phyloP scores from a whole-genome alignment of 2,113 vertebrate species.

The Colinus virginianus region DNA sequence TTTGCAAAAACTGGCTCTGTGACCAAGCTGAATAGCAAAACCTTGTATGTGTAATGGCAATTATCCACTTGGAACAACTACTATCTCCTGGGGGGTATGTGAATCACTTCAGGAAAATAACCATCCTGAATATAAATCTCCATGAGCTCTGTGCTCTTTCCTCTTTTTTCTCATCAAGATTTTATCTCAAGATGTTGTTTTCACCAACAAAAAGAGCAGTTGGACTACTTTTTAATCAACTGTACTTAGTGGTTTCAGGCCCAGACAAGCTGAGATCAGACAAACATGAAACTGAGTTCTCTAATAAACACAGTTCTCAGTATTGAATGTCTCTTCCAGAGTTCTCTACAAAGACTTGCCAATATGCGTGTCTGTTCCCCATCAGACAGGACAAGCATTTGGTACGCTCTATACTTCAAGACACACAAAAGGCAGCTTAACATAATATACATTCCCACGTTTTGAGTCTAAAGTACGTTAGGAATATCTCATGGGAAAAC shows the following conservation, averaged over 20 bases:
- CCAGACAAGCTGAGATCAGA: not conserved
- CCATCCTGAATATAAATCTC: not conserved
- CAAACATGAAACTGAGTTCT: not conserved
- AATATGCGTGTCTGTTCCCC: not conserved
- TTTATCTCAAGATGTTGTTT: not conserved
- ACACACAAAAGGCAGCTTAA: not conserved
- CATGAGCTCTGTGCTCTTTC: not conserved
- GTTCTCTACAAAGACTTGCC: not conserved
- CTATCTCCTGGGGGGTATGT: not conserved
- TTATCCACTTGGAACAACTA: conserved; percentile 11
- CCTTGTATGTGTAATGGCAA: not conserved
- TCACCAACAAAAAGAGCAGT: not conserved
- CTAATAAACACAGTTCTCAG: not conserved
- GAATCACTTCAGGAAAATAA: not conserved
- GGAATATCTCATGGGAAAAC: not conserved
- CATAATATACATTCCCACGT: not conserved
- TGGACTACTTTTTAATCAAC: not conserved
- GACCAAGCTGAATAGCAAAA: conserved; percentile 21
- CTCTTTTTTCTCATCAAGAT: not conserved
- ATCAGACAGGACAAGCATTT: not conserved
- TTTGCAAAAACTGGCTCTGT: conserved; percentile 14
- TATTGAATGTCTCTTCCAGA: not conserved
- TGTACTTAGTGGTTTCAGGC: not conserved
- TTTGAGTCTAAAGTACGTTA: not conserved
- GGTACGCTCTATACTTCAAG: not conserved